Conservation (phyloP, 1,140 invertebrate genomes). For the Orchestia grillus region DNA sequence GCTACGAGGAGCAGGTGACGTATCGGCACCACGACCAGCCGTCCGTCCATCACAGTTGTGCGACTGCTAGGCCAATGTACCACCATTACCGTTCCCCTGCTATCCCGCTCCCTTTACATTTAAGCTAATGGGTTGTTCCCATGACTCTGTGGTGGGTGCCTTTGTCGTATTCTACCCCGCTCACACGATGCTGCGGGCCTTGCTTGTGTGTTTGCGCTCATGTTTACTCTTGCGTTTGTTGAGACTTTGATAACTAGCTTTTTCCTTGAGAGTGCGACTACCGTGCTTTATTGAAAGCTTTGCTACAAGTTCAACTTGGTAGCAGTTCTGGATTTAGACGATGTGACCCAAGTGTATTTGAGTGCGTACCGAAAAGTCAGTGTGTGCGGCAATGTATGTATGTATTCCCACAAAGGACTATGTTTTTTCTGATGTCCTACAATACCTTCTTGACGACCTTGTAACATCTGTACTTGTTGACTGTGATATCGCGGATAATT, state of each 20-base stretch:
- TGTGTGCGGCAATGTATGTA: no score
- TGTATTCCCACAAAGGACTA: neutral
- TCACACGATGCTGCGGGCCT: constrained; percentile 1
- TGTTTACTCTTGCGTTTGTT: constrained; percentile 21
- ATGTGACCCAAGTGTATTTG: neutral
- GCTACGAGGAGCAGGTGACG: neutral
- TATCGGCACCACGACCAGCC: neutral
- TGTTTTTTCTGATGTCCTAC: neutral
- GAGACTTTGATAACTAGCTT: neutral
- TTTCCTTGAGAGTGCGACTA: neutral
- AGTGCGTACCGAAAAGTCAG: neutral
- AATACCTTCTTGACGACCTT: neutral
- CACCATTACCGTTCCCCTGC: neutral
- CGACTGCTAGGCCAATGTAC: neutral
- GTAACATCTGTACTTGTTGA: no score
- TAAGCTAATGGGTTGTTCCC: constrained; percentile 34
- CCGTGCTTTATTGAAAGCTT: neutral
- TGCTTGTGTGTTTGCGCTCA: constrained; percentile 46
- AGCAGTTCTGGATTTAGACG: neutral
- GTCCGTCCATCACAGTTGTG: neutral
- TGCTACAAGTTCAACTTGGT: neutral
- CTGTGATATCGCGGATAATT: no score
- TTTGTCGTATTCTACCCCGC: neutral
- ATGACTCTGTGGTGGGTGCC: neutral
- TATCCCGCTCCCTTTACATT: neutral